phyloP scores from a whole-genome alignment of 2,113 vertebrate species.

The Chionomys nivalis region DNA sequence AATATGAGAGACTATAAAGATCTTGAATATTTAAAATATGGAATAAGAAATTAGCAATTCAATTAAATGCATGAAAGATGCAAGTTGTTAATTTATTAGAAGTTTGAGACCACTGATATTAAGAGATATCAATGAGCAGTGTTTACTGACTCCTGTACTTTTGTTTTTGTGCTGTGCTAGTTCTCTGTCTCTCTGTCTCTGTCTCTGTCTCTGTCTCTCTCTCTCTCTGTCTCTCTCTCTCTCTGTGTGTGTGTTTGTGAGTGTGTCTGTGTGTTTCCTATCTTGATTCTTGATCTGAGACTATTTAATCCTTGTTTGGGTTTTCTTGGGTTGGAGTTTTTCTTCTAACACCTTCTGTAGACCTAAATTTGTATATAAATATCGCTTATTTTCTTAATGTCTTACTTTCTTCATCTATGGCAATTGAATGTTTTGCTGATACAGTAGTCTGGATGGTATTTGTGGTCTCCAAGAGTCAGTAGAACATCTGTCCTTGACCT shows the following conservation, averaged over 20 bases:
- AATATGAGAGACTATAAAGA: constrained; percentile 41
- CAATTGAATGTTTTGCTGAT: neutral
- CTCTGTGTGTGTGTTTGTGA: neutral
- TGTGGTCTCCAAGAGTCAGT: neutral
- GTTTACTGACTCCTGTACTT: neutral
- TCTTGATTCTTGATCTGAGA: neutral
- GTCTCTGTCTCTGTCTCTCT: neutral
- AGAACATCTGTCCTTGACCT: neutral
- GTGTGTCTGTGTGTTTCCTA: neutral
- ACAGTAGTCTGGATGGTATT: neutral
- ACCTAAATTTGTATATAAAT: neutral
- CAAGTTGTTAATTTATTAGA: neutral
- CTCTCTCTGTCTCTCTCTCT: no score
- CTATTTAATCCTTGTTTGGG: neutral
- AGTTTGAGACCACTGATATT: neutral
- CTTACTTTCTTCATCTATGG: neutral
- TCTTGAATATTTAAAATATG: constrained; percentile 11
- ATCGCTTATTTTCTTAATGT: neutral
- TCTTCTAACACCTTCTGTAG: neutral
- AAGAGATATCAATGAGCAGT: neutral
- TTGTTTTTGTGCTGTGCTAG: neutral
- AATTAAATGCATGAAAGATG: neutral
- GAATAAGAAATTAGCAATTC: constrained; percentile 5
- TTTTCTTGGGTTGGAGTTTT: neutral
- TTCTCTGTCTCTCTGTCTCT: neutral